These are phyloP conservation scores for Mimas tiliae DNA, from an alignment of 2,888 invertebrate species.

Conservation along the genomic window DNA sequence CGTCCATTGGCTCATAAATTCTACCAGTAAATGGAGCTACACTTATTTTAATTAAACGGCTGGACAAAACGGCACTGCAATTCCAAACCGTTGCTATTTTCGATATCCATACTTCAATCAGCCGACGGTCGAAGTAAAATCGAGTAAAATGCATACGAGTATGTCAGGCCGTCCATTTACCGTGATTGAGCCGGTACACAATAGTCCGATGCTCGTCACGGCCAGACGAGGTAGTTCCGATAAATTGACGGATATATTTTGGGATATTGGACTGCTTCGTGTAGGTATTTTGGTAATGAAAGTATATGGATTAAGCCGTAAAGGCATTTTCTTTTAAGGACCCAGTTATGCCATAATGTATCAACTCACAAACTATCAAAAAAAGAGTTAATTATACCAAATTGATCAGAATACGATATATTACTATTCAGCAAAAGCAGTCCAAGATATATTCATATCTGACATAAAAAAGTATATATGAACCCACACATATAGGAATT, in stretches of 20 bases:
- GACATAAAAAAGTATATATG: no score
- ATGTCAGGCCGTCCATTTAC: slow-evolving; percentile 61
- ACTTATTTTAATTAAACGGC: slow-evolving; percentile 28
- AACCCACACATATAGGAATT: no score
- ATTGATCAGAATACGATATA: no score
- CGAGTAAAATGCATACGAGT: slow-evolving; percentile 61
- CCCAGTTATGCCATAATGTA: no score
- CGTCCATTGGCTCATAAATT: background rate
- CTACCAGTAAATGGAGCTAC: slow-evolving; percentile 1
- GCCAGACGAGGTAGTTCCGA: slow-evolving; percentile 43
- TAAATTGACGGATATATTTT: slow-evolving; percentile 53
- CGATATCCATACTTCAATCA: slow-evolving; percentile 57
- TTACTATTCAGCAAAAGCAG: no score
- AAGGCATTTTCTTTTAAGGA: background rate
- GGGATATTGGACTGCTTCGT: slow-evolving; percentile 43
- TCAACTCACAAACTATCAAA: no score
- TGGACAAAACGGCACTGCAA: slow-evolving; percentile 34
- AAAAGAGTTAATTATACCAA: no score
- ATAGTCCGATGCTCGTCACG: slow-evolving; percentile 37
- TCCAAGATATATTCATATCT: no score
- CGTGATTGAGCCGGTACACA: slow-evolving; percentile 67
- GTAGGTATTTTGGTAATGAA: background rate
- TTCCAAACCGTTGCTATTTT: slow-evolving; percentile 49
- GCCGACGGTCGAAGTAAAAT: slow-evolving; percentile 53
- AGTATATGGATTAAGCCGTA: background rate